Percentiles rank a stretch among this genome's conserved stretches.
Conservation (phyloP, 2,113 vertebrate species). For the Sinocyclocheilus anshuiensis region DNA sequence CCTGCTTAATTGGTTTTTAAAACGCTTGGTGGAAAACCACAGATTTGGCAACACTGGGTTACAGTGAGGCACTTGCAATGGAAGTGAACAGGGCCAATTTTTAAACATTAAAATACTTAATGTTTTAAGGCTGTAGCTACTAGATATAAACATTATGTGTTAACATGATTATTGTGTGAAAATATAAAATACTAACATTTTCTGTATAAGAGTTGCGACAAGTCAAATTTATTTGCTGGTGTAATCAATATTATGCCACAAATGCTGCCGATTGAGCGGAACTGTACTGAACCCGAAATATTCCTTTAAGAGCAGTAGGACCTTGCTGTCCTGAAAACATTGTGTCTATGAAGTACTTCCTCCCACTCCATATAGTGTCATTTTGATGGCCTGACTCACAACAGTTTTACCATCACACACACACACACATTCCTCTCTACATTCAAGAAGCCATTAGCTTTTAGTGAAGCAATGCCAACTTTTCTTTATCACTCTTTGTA, state of each 20-base stretch:
- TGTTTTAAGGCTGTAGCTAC: not conserved
- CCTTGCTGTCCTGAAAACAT: not conserved
- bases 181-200: not conserved
- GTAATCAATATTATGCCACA: not conserved
- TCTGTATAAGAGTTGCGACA: not conserved
- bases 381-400: not conserved
- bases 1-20: too few relatives aligned
- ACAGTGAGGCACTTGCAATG: not conserved
- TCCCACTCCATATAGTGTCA: not conserved
- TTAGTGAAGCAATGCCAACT: not conserved
- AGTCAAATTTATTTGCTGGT: not conserved
- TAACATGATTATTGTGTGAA: not conserved
- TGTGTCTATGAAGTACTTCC: not conserved
- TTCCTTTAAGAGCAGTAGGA: not conserved
- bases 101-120: not conserved
- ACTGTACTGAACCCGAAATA: not conserved
- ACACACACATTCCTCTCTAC: not conserved
- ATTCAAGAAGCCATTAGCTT: not conserved
- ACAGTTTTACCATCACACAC: not conserved
- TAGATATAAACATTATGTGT: not conserved
- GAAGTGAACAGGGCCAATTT: not conserved
- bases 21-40: not conserved
- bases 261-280: not conserved
- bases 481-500: not conserved
- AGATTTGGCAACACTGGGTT: not conserved